Percentiles rank a stretch among this genome's conserved stretches.
Conservation (phyloP, 1,140 invertebrate species). For the Saccostrea glomerata region DNA sequence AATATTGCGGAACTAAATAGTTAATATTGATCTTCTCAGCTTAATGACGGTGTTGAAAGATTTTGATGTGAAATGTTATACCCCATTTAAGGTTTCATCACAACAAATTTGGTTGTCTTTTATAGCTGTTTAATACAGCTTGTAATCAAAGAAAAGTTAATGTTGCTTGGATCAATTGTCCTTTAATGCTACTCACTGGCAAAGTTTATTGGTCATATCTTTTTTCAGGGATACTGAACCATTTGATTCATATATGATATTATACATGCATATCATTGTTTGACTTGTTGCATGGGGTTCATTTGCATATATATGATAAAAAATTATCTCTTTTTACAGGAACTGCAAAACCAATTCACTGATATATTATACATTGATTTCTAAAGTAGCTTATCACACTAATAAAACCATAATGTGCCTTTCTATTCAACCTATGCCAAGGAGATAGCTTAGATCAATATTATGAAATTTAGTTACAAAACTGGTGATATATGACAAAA, state of each 20-base stretch:
- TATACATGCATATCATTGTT: not conserved
- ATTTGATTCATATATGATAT: not conserved
- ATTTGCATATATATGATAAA: slow-evolving; percentile 35
- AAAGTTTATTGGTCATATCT: slow-evolving; percentile 4
- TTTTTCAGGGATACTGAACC: not conserved
- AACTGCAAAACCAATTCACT: slow-evolving; percentile 16
- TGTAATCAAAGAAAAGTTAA: slow-evolving; percentile 27
- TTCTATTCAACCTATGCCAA: not conserved
- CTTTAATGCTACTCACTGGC: slow-evolving; percentile 26
- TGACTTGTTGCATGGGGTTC: slow-evolving; percentile 15
- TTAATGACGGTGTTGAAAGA: slow-evolving; percentile 36
- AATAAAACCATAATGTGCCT: slow-evolving; percentile 36
- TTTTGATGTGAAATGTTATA: slow-evolving; percentile 38
- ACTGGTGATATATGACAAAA: slow-evolving; percentile 21
- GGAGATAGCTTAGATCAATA: slow-evolving; percentile 12
- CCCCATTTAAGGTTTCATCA: slow-evolving; percentile 28
- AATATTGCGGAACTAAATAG: slow-evolving; percentile 28
- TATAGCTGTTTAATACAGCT: not conserved
- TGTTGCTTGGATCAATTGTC: slow-evolving; percentile 22
- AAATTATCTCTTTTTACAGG: not conserved
- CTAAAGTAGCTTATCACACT: slow-evolving; percentile 8
- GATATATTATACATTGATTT: not conserved
- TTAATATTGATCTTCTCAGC: slow-evolving; percentile 24
- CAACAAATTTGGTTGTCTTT: slow-evolving; percentile 32
- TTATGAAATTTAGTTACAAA: slow-evolving; percentile 25